A percentile compares a stretch with the other conserved stretches of the same genome.
phyloP scores from a whole-genome alignment of 2,113 vertebrate genomes.

The Labrus mixtus region DNA sequence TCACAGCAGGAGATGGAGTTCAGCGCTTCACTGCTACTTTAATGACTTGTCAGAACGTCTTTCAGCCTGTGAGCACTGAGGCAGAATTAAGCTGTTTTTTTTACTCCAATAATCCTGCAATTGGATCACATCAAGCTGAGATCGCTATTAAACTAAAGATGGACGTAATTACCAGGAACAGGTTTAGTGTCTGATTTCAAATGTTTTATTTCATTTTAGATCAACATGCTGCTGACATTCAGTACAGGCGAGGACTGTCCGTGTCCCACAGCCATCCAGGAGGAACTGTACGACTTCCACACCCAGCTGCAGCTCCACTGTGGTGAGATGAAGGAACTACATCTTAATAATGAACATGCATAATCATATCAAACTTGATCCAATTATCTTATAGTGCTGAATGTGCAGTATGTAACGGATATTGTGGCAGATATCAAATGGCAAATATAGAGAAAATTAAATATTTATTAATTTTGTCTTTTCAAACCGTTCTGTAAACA shows the following conservation, averaged over 20 bases:
- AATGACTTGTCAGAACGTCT: constrained; percentile 48
- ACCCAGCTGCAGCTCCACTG: constrained; percentile 95
- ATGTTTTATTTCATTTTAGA: constrained; percentile 84
- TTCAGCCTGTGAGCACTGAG: constrained; percentile 21
- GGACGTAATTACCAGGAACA: too few relatives aligned
- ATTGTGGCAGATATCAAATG: not conserved
- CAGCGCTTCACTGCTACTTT: constrained; percentile 50
- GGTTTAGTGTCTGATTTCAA: constrained; percentile 1
- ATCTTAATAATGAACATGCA: not conserved
- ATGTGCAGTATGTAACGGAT: not conserved
- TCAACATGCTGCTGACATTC: constrained; percentile 98
- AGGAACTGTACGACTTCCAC: constrained; percentile 94
- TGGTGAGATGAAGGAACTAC: constrained; percentile 79
- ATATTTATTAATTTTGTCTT: not conserved
- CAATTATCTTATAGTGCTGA: not conserved
- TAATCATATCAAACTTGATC: not conserved
- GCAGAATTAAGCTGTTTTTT: constrained; percentile 25
- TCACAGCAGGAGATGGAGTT: constrained; percentile 58
- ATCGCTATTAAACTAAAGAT: not conserved
- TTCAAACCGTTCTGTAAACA: not conserved
- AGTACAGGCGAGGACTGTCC: constrained; percentile 95
- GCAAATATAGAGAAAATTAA: not conserved
- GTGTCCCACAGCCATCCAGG: constrained; percentile 94
- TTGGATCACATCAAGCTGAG: not conserved
- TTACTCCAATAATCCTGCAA: not conserved